phyloP scores from a whole-genome alignment of 2,113 vertebrate species.

The Rhadina sibilatrix region DNA sequence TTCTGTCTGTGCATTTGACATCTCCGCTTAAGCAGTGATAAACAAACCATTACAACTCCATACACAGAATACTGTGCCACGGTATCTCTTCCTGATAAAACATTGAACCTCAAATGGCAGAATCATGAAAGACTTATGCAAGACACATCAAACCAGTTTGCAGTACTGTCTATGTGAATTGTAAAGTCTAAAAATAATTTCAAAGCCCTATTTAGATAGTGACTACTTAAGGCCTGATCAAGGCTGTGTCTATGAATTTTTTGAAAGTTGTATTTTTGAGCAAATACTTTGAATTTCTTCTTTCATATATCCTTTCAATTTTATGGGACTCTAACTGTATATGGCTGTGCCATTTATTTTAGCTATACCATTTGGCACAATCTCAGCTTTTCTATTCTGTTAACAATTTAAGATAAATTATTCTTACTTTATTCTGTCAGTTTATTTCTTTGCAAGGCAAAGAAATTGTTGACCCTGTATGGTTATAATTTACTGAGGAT shows the following conservation, averaged over 20 bases:
- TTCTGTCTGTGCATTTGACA: background rate
- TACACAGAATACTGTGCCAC: background rate
- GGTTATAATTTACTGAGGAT: background rate
- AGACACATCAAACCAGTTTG: background rate
- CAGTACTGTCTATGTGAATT: background rate
- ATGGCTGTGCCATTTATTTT: background rate
- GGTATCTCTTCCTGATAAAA: background rate
- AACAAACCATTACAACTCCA: background rate
- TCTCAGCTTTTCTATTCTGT: background rate
- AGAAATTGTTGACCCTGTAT: background rate
- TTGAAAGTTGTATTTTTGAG: background rate
- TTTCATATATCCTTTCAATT: background rate
- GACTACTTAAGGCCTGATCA: background rate
- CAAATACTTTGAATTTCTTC: background rate
- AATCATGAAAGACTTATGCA: background rate
- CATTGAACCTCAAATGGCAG: background rate
- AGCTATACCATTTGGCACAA: background rate
- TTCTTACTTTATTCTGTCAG: background rate
- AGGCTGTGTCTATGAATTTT: background rate
- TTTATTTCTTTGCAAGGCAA: conserved; percentile 3
- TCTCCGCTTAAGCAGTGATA: background rate
- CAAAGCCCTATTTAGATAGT: background rate
- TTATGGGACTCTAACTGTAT: background rate
- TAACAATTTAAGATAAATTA: background rate
- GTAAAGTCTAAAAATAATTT: background rate